Base-by-base conservation (phyloP, 2,113 vertebrate genomes). In the Pogona vitticeps region DNA sequence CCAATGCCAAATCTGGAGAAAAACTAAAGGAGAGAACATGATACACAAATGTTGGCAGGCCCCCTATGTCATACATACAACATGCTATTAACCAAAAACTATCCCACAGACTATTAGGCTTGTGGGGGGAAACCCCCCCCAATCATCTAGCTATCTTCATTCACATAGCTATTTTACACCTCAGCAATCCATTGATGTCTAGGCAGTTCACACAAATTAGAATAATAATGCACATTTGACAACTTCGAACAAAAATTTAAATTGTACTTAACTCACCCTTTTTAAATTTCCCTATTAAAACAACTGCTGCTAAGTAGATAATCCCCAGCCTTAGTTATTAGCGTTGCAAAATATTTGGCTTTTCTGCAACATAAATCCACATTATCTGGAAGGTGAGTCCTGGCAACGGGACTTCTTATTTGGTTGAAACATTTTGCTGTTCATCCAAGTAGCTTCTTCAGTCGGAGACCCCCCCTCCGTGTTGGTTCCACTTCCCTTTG, bases 1-100 rank as follows among this genome's bases (percentile, higher is more conserved):
- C 97, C 92, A 97, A 93, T 88, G 97, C 96, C 0, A 97, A 94
- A 89, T 97, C 96, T 0, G 96, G 96, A 88, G 96, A 97, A 89
- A 97, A 96, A 91, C 97, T 97, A 91, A 75, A 86, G 36, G 89
- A 91, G 80, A 91, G 89, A 84, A 65, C 81, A 84, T 42, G 71
- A 65, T 38, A 88, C 0, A 28, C 65, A 61, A 6, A 8, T 33
- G 46, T 52, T 52, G 46, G 46, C 46, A 52, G 10, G 42, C 56
- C 17, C 17, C 23, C 82, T 42, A 1, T 0, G 31, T n/a, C 68
- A 83, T 70, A 61, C 46, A 52, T 5, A 52, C 46, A 52, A 52
- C 10, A 5, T 52, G 46, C 46, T 52, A 52, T 5, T 52, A 52
- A 6, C 46, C 46, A 52, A 52, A 52, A 10, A 52, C 46, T 52